Conservation (phyloP, 2,888 invertebrate genomes). For the Lissocephala sabroskyi region DNA sequence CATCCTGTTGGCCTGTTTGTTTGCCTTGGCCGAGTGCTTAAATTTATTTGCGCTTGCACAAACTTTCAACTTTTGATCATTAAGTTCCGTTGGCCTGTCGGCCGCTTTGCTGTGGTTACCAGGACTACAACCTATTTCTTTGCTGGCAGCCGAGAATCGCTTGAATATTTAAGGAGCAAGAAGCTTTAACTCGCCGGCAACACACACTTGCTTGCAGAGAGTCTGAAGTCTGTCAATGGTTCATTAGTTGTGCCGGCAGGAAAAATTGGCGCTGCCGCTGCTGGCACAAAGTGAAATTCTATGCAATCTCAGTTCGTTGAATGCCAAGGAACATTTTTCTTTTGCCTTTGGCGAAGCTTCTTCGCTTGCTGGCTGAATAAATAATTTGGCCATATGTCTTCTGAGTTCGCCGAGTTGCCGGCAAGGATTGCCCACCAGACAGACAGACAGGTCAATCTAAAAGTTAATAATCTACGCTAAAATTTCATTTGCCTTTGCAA, state of each 20-base stretch:
- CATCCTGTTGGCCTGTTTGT: neutral
- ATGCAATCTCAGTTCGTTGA: slow-evolving; percentile 50
- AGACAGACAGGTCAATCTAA: too few relatives aligned
- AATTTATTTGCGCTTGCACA: slow-evolving; percentile 7
- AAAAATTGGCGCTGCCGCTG: slow-evolving; percentile 52
- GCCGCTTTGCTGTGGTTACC: slow-evolving; percentile 3
- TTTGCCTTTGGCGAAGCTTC: slow-evolving; percentile 1
- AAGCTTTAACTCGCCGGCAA: too few relatives aligned
- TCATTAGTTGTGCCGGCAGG: slow-evolving; percentile 50
- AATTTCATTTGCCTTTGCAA: too few relatives aligned
- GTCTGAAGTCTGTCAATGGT: slow-evolving; percentile 31
- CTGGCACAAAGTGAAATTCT: slow-evolving; percentile 56
- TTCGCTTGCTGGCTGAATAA: slow-evolving; percentile 45
- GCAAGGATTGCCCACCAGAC: too few relatives aligned
- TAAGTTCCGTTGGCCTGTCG: neutral
- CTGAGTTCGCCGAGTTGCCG: too few relatives aligned
- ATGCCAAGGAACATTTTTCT: slow-evolving; percentile 15
- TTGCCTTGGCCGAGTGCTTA: slow-evolving; percentile 1
- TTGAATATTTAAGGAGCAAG: slow-evolving; percentile 7
- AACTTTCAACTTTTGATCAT: slow-evolving; percentile 3
- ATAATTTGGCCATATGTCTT: slow-evolving; percentile 53
- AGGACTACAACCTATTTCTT: neutral
- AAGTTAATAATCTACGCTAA: too few relatives aligned
- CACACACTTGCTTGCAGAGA: slow-evolving; percentile 8
- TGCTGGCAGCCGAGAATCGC: too few relatives aligned